Conservation (phyloP, 2,797 vertebrate genomes). For the Enteromius viviparus region DNA sequence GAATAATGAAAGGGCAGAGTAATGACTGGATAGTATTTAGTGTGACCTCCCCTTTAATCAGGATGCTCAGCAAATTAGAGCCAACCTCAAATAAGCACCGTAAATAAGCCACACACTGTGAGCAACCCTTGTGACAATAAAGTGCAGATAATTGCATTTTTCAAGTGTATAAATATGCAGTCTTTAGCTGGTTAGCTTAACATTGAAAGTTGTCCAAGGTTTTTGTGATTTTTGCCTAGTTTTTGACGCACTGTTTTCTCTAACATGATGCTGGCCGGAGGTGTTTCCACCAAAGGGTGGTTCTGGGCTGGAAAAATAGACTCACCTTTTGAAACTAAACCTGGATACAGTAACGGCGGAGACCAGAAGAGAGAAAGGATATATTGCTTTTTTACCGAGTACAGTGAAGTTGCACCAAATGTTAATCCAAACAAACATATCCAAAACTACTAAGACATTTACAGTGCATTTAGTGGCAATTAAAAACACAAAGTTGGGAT, state of each 20-base stretch:
- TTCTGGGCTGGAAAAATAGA: not conserved
- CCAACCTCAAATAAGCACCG: slow-evolving; percentile 33
- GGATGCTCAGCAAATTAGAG: slow-evolving; percentile 29
- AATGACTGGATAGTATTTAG: slow-evolving; percentile 41
- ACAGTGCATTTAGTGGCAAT: not conserved
- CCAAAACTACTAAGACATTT: not conserved
- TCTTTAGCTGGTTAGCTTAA: not conserved
- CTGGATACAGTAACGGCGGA: not conserved
- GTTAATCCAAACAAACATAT: not conserved
- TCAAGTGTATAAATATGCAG: not conserved
- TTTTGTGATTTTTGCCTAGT: not conserved
- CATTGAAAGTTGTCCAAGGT: not conserved
- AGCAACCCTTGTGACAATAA: not conserved
- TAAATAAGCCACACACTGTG: slow-evolving; percentile 17
- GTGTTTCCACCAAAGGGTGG: not conserved
- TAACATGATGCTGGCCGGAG: not conserved
- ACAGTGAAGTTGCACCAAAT: no score
- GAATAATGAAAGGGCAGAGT: slow-evolving; percentile 27
- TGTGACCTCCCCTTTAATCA: slow-evolving; percentile 33
- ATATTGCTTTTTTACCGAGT: no score
- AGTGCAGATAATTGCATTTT: not conserved
- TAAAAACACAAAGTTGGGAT: no score
- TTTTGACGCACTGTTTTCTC: not conserved
- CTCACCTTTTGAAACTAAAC: not conserved
- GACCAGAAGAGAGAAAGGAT: no score